phyloP scores from a whole-genome alignment of 2,888 invertebrate species.

The Eupithecia dodoneata region DNA sequence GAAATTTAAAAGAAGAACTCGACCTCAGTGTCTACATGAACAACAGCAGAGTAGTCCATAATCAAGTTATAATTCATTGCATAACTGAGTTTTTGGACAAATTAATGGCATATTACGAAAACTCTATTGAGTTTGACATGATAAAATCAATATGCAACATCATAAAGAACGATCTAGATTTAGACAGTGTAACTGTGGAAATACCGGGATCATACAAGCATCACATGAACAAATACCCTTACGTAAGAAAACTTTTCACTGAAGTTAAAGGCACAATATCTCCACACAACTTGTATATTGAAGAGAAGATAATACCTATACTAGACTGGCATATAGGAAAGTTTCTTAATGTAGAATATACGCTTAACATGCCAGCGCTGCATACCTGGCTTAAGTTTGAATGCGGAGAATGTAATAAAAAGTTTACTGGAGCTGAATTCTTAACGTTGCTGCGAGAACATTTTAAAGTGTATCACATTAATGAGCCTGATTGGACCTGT shows the following conservation, averaged over 20 bases:
- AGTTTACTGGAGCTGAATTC: constrained; percentile 43
- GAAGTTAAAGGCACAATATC: constrained; percentile 36
- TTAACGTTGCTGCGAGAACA: constrained; percentile 49
- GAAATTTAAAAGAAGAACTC: constrained; percentile 19
- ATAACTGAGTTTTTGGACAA: constrained; percentile 7
- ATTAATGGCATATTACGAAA: neutral
- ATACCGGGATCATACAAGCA: constrained; percentile 44
- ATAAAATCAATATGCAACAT: constrained; percentile 37
- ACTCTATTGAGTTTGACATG: constrained; percentile 22
- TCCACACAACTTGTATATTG: constrained; percentile 59
- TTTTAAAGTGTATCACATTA: constrained; percentile 52
- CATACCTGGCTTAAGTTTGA: constrained; percentile 53
- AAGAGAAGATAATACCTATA: constrained; percentile 58
- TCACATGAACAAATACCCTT: constrained; percentile 54
- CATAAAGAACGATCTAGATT: constrained; percentile 45
- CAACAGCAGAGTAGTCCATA: neutral
- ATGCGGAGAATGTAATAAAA: constrained; percentile 54
- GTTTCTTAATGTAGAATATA: neutral
- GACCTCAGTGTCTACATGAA: constrained; percentile 32
- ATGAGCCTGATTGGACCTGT: constrained; percentile 60
- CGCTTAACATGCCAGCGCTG: neutral
- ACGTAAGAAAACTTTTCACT: constrained; percentile 58
- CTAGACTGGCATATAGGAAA: constrained; percentile 45
- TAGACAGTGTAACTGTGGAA: constrained; percentile 18
- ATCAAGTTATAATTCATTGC: neutral